These are phyloP conservation scores for Oreochromis spilurus DNA, from an alignment of 2,113 vertebrate genomes.

Conservation along the genomic window DNA sequence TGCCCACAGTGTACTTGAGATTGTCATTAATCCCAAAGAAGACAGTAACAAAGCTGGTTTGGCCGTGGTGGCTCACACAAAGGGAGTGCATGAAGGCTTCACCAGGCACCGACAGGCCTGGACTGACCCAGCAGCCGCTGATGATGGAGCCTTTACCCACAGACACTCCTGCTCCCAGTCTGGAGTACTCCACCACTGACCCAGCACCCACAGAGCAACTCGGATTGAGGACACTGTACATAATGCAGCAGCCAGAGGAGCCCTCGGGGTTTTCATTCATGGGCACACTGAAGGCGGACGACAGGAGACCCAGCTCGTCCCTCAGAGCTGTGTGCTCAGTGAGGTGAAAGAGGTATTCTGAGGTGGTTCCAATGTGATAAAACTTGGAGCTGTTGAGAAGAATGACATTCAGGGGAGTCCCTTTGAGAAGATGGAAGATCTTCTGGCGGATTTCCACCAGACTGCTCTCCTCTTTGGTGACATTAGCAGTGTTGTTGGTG, in stretches of 20 bases:
- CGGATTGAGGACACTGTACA: slow-evolving; percentile 78
- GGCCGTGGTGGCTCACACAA: slow-evolving; percentile 59
- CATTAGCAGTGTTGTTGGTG: slow-evolving; percentile 66
- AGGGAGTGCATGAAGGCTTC: slow-evolving; percentile 81
- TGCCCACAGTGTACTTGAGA: slow-evolving; percentile 74
- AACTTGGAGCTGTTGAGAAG: slow-evolving; percentile 90
- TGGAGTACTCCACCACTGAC: slow-evolving; percentile 84
- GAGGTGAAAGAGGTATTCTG: slow-evolving; percentile 87
- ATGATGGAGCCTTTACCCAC: slow-evolving; percentile 79
- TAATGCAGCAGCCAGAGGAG: slow-evolving; percentile 68
- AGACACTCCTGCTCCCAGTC: slow-evolving; percentile 70
- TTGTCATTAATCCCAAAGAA: slow-evolving; percentile 79
- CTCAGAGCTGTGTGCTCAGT: slow-evolving; percentile 72
- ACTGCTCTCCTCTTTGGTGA: slow-evolving; percentile 63
- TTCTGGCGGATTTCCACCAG: slow-evolving; percentile 74
- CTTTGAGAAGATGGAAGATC: slow-evolving; percentile 80
- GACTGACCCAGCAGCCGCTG: slow-evolving; percentile 73
- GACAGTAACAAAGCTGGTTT: slow-evolving; percentile 74
- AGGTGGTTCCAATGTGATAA: slow-evolving; percentile 88
- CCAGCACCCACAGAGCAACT: slow-evolving; percentile 69
- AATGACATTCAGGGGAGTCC: slow-evolving; percentile 81
- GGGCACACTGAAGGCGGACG: slow-evolving; percentile 74
- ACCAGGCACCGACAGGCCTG: slow-evolving; percentile 66
- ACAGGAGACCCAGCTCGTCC: slow-evolving; percentile 76
- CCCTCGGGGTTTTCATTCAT: not conserved